Conservation (phyloP, 2,888 invertebrate genomes). For the Machimus atricapillus region DNA sequence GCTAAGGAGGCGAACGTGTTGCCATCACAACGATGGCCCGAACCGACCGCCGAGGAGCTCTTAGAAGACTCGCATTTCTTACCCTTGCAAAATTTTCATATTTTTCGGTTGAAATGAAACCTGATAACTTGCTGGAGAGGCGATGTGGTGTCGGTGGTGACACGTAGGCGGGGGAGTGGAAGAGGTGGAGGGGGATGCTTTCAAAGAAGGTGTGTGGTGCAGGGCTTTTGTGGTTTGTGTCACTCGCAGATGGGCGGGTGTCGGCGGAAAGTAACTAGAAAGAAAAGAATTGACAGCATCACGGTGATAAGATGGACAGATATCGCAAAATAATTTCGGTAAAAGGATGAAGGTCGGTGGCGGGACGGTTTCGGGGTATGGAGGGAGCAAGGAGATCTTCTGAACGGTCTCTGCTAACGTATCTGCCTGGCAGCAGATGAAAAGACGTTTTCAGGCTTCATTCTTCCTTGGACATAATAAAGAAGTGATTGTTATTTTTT, state of each 20-base stretch:
- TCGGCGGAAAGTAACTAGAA: background rate
- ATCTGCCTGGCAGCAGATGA: background rate
- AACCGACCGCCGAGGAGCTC: background rate
- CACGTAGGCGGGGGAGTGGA: background rate
- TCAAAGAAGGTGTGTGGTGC: background rate
- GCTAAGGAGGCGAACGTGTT: background rate
- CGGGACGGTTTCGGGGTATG: background rate
- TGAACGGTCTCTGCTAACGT: background rate
- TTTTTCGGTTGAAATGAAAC: constrained; percentile 33
- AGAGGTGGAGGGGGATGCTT: background rate
- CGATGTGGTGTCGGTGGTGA: background rate
- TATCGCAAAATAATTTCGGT: background rate
- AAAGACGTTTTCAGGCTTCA: background rate
- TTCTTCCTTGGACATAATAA: background rate
- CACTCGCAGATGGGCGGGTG: background rate
- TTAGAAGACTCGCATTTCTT: background rate
- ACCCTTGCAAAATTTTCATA: constrained; percentile 15
- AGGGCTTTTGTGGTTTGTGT: background rate
- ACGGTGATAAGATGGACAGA: background rate
- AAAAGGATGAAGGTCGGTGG: background rate
- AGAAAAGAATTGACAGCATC: background rate
- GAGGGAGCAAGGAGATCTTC: background rate
- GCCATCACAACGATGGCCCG: background rate
- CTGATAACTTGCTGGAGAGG: background rate
- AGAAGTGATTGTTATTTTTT: background rate